Evolutionary conservation across 2,888 invertebrate species (phyloP), one percentile per base, ranked within the genome.

Genomic region (Drosophila leonis): DNA sequence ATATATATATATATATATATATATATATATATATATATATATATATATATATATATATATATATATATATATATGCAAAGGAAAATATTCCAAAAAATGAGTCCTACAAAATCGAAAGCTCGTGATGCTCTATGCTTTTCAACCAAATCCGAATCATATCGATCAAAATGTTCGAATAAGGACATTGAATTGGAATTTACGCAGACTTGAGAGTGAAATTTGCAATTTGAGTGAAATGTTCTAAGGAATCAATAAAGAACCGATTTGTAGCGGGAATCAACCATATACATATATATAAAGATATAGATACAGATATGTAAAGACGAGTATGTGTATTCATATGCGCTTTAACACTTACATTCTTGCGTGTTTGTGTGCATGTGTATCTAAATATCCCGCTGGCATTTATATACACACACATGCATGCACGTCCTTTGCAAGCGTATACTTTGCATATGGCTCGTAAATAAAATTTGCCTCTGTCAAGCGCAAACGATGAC

Each of bases 401-500:
- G 59, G 64, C 72, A 75, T 68, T 65, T 59, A 72, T 46, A 63
- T 49, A 31, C 7, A 49, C 15, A 29, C 13, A 24, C 64, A 59
- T 65, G 63, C 55, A 63, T 44, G 54, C 1, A 37, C 15, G 4
- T 72, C 51, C 72, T n/a, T 56, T 60, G 41, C 27, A 9, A 44
- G 20, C 12, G 62, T 65, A 60, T 66, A 71, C 62, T 65, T 64
- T 68, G 37, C 52, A 72, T 68, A 72, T 57, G 63, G 46, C 62
- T 80, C 80, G 80, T 80, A 81, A 81, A 82, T 82, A 78, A 82
- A 80, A 78, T 78, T 75, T 65, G 60, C 59, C 62, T 56, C 44
- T 61, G 73, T 59, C 69, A 62, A 63, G 64, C 68, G 52, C 61
- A 75, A 75, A 82, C 78, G 78, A 78, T 83, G 78, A 83, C 80